phyloP scores from a whole-genome alignment of 2,113 vertebrate species.

The Toxostoma redivivum region DNA sequence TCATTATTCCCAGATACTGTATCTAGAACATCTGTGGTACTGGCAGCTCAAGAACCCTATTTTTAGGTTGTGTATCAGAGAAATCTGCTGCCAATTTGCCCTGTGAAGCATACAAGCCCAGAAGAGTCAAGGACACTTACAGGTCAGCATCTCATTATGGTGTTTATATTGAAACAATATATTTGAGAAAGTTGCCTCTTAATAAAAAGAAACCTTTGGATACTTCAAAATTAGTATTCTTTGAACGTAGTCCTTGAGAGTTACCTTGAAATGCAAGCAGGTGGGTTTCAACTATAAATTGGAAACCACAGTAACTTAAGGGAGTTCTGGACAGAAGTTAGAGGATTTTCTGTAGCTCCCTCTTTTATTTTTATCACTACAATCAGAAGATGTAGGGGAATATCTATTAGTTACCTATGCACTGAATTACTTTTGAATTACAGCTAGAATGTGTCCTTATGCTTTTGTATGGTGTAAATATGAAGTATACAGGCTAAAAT shows the following conservation, averaged over 20 bases:
- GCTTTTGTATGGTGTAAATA: not conserved
- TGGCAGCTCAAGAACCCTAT: not conserved
- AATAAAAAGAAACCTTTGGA: not conserved
- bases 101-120: not conserved
- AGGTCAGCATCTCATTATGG: not conserved
- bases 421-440: not conserved
- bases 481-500: not conserved
- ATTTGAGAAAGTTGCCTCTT: not conserved
- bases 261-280: not conserved
- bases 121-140: not conserved
- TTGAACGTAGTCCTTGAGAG: not conserved
- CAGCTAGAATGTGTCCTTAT: not conserved
- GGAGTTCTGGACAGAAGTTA: not conserved
- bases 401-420: not conserved
- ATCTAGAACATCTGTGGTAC: not conserved
- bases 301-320: not conserved
- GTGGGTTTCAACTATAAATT: not conserved
- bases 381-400: not conserved
- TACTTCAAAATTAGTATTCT: not conserved
- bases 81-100: not conserved
- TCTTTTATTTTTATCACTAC: not conserved
- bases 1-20: not conserved
- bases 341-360: not conserved
- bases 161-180: not conserved
- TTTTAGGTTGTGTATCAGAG: not conserved